Evolutionary conservation across 2,113 vertebrate genomes (phyloP).

Genomic region (Columba livia): DNA sequence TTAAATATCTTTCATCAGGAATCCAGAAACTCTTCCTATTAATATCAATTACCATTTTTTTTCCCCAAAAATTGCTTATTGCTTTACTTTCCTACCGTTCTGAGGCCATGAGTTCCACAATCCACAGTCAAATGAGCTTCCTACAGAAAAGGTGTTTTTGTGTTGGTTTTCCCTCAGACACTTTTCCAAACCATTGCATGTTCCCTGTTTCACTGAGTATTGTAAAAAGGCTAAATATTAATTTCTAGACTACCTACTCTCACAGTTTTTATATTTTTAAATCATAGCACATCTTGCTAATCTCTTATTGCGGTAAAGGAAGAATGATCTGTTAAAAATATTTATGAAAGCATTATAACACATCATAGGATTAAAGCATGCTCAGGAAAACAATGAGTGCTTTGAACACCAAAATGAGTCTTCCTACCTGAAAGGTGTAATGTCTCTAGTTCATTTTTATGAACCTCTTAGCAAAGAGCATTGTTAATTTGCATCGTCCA

Average conservation of each 20-base stretch:
- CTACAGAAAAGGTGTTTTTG: background rate
- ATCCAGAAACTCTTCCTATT: background rate
- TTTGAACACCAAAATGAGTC: background rate
- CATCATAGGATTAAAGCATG: background rate
- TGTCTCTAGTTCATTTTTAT: background rate
- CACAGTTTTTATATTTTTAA: background rate
- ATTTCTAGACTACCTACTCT: background rate
- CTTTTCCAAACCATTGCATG: background rate
- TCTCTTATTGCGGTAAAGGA: background rate
- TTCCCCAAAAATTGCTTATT: background rate
- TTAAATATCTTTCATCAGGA: background rate
- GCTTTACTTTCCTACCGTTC: background rate
- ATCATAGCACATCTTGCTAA: background rate
- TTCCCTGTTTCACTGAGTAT: background rate
- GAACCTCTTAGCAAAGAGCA: background rate
- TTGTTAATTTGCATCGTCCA: background rate
- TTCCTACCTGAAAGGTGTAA: background rate
- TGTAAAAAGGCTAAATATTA: background rate
- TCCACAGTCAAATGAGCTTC: background rate
- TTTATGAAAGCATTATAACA: background rate
- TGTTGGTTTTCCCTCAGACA: background rate
- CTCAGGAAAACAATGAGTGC: background rate
- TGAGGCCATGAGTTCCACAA: background rate
- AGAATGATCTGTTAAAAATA: background rate
- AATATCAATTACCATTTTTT: background rate